Evolutionary conservation across 2,113 vertebrate genomes (phyloP).

Genomic region (Apistogramma diplotaenia): DNA sequence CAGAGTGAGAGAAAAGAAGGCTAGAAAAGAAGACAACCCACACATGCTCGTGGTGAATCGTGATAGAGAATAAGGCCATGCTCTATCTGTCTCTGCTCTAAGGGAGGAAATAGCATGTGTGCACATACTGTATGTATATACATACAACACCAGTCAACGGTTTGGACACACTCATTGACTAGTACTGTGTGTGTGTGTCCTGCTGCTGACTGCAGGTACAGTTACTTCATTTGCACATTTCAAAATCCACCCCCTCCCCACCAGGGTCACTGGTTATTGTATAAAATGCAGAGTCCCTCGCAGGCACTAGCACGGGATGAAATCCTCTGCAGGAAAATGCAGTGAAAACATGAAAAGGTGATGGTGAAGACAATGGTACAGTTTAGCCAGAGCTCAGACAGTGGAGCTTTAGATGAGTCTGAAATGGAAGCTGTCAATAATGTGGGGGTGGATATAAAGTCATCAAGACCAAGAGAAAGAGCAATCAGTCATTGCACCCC

Average conservation of each 20-base stretch:
- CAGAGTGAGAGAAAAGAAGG: not conserved
- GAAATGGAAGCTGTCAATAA: not conserved
- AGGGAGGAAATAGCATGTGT: constrained; percentile 24
- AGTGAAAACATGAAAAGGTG: constrained; percentile 35
- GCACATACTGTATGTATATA: not conserved
- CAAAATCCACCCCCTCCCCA: constrained; percentile 3
- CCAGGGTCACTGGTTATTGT: constrained; percentile 21
- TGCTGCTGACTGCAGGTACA: constrained; percentile 16
- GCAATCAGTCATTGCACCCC: not conserved
- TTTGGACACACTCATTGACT: not conserved
- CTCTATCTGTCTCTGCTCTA: constrained; percentile 34
- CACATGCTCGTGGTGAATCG: constrained; percentile 33
- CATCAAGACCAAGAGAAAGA: not conserved
- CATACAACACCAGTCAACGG: too few relatives aligned
- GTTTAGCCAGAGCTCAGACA: not conserved
- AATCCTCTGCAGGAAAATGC: constrained; percentile 29
- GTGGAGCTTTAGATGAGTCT: constrained; percentile 9
- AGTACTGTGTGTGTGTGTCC: not conserved
- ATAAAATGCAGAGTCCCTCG: constrained; percentile 25
- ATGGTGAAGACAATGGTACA: constrained; percentile 32
- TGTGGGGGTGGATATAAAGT: not conserved
- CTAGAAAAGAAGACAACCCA: constrained; percentile 24
- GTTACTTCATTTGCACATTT: constrained; percentile 41
- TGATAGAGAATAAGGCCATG: constrained; percentile 27
- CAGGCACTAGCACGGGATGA: not conserved